These are phyloP conservation scores for Branchipolynoe longqiensis DNA, from an alignment of 2,888 invertebrate genomes.

Conservation along the genomic window DNA sequence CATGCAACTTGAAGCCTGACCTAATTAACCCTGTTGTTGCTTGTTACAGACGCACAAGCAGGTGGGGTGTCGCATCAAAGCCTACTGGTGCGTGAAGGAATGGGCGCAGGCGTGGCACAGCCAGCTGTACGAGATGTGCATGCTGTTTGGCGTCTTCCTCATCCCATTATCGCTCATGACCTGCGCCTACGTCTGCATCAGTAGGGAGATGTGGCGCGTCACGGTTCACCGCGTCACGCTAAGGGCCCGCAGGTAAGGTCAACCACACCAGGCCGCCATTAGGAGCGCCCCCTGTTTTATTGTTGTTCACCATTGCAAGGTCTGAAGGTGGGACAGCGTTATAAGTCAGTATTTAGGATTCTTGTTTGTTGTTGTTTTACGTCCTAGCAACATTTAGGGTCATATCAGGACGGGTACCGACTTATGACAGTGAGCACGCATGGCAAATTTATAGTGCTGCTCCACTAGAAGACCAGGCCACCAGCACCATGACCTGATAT, in stretches of 20 bases:
- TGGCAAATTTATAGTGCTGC: too few species aligned
- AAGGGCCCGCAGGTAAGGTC: constrained; percentile 82
- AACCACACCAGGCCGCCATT: too few species aligned
- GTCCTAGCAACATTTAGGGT: too few species aligned
- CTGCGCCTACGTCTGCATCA: constrained; percentile 86
- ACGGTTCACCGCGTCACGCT: constrained; percentile 85
- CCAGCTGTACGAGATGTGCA: constrained; percentile 85
- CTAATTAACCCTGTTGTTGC: constrained; percentile 23
- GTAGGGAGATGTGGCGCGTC: constrained; percentile 86
- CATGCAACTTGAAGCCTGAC: not conserved
- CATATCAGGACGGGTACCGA: too few species aligned
- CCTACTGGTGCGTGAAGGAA: constrained; percentile 85
- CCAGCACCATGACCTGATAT: too few species aligned
- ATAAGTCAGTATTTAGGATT: too few species aligned
- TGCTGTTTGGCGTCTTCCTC: constrained; percentile 85
- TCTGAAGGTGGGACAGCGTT: too few species aligned
- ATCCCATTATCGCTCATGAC: constrained; percentile 86
- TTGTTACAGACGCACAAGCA: constrained; percentile 83
- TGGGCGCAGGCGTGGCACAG: constrained; percentile 80
- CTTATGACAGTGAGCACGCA: too few species aligned
- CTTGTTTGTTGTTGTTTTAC: too few species aligned
- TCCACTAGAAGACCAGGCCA: too few species aligned
- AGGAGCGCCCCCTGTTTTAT: too few species aligned
- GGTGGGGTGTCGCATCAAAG: constrained; percentile 81
- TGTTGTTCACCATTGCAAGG: too few species aligned